These are phyloP conservation scores for Cottus gobio DNA, from an alignment of 2,113 vertebrate genomes.

Conservation along the genomic window DNA sequence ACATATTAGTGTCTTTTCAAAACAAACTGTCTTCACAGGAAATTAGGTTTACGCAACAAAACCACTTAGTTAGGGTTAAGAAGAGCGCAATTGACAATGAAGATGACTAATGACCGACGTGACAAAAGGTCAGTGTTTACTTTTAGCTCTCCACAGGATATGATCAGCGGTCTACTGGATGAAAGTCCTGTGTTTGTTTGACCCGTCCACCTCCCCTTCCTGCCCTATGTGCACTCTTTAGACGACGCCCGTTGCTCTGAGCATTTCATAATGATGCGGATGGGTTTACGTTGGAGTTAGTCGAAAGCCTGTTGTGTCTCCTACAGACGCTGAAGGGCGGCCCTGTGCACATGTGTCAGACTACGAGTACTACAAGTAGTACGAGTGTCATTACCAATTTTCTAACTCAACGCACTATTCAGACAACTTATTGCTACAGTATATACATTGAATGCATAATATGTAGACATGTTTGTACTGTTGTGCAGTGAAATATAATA, in stretches of 20 bases:
- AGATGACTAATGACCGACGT: background rate
- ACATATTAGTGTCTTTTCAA: background rate
- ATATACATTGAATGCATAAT: background rate
- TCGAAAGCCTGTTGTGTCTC: too few species aligned
- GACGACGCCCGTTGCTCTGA: background rate
- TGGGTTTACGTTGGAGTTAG: too few species aligned
- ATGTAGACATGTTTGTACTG: background rate
- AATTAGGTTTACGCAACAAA: background rate
- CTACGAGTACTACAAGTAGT: background rate
- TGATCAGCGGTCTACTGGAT: background rate
- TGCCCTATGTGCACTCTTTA: background rate
- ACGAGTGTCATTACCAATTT: background rate
- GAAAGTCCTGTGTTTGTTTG: background rate
- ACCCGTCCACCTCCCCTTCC: background rate
- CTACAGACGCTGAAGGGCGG: too few species aligned
- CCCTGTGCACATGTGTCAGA: too few species aligned
- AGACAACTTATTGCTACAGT: background rate
- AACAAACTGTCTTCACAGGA: background rate
- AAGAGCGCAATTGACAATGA: background rate
- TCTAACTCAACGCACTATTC: background rate
- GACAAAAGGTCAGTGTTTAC: background rate
- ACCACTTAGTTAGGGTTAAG: background rate
- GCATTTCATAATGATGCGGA: background rate
- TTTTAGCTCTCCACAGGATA: background rate
- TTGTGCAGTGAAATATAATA: background rate